Evolutionary conservation across 2,888 invertebrate genomes (phyloP), one percentile per base, ranked within the genome.

Genomic region (Bombylius major): DNA sequence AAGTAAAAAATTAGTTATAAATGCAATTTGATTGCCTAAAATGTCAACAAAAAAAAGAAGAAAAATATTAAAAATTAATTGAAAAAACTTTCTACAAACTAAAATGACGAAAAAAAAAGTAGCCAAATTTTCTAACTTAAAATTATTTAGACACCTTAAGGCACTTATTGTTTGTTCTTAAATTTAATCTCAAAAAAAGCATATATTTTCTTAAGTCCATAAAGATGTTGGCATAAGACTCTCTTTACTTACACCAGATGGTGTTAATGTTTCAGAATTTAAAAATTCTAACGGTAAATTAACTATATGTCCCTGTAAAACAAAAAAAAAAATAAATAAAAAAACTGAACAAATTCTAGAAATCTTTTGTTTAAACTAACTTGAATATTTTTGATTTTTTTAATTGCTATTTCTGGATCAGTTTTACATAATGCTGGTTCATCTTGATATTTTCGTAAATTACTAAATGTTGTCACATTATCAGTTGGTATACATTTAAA

Each of bases 401-500:
- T 79, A 63, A 83, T 79, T 13, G 94, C 90, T 54, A 81, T 73
- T 12, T 80, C 79, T 7, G 86, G 84, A 70, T 95, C 86, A 0
- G 79, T 80, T 57, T 82, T 81, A 71, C 84, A 85, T 12, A 97
- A 71, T 0, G 86, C 81, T 50, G 79, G 77, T 59, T 87, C 82
- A 56, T 85, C 83, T 68, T 89, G 86, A 71, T 87, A 90, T 49
- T 81, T 82, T 67, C 82, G 85, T 47, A 96, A 76, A 62, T 86
- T 82, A 0, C 81, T 79, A 72, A 95, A 95, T 5, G 82, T 83
- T 63, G 83, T 82, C 0, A 93, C 85, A 60, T 78, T 76, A 74
- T 98, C 88, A 0, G 88, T 86, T 7, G 98, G 97, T 65, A 96
- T 82, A 61, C 91, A 89, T 65, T 86, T 86, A 76, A 98, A 98